phyloP scores from a whole-genome alignment of 2,888 invertebrate species.

The Macrostomum cliftonense region DNA sequence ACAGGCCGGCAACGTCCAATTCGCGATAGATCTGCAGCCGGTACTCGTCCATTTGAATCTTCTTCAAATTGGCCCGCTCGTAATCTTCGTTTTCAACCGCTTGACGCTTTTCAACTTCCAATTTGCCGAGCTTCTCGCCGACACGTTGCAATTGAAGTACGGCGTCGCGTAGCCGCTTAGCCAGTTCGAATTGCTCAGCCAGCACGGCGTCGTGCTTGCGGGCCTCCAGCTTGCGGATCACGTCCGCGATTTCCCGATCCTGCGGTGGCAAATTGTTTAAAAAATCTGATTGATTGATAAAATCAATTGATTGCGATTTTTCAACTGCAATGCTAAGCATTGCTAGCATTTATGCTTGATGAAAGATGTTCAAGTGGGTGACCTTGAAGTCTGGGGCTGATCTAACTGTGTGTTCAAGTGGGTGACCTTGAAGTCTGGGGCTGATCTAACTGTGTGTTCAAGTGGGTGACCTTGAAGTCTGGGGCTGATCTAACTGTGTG shows the following conservation, averaged over 20 bases:
- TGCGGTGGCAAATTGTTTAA: background rate
- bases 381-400: too few relatives aligned
- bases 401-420: too few relatives aligned
- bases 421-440: too few relatives aligned
- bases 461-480: too few relatives aligned
- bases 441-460: too few relatives aligned
- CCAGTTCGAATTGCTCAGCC: slow-evolving; percentile 69
- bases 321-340: too few relatives aligned
- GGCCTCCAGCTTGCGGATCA: slow-evolving; percentile 63
- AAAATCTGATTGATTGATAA: too few relatives aligned
- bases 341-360: too few relatives aligned
- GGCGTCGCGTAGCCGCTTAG: slow-evolving; percentile 66
- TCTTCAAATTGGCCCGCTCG: slow-evolving; percentile 66
- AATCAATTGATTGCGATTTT: too few relatives aligned
- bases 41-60: slow-evolving; percentile 69
- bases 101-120: slow-evolving; percentile 70
- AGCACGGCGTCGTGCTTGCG: slow-evolving; percentile 70
- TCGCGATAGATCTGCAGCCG: slow-evolving; percentile 50
- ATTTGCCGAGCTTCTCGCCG: slow-evolving; percentile 71
- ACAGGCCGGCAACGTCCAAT: slow-evolving; percentile 44
- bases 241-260: slow-evolving; percentile 67
- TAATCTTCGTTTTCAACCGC: slow-evolving; percentile 77
- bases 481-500: too few relatives aligned
- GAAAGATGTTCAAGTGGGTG: too few relatives aligned
- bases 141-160: slow-evolving; percentile 61